Conservation (phyloP, 2,888 invertebrate species). For the Dicranocentrus wangi region DNA sequence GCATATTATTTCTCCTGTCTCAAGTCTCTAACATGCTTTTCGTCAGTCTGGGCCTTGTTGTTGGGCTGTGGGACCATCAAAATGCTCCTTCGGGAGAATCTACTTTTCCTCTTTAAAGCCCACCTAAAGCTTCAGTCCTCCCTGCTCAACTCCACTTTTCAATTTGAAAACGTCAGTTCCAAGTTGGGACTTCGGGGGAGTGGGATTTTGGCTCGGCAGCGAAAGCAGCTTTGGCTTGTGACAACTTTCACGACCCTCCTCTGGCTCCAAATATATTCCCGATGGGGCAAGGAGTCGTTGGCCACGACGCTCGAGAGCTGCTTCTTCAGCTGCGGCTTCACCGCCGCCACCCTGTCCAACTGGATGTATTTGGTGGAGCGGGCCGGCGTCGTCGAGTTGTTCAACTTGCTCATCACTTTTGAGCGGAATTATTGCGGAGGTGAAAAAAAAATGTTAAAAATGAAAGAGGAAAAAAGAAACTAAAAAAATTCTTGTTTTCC, state of each 20-base stretch:
- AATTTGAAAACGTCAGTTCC: not conserved
- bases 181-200: not conserved
- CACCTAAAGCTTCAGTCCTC: not conserved
- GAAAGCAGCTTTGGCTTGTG: not conserved
- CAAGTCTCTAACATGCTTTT: no score
- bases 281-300: not conserved
- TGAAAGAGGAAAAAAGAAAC: not conserved
- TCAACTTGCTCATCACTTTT: not conserved
- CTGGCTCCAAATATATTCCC: not conserved
- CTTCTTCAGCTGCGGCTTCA: not conserved
- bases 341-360: not conserved
- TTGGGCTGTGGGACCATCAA: no score
- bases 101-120: not conserved
- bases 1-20: no score
- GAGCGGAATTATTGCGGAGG: not conserved
- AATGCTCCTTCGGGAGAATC: not conserved
- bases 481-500: not conserved
- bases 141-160: not conserved
- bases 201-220: not conserved
- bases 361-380: not conserved
- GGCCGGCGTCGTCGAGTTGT: not conserved
- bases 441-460: not conserved
- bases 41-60: no score
- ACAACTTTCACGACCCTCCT: not conserved
- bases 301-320: not conserved